Base-by-base conservation (phyloP, 64 coral and sea anemone genomes). In the Porites lutea region DNA sequence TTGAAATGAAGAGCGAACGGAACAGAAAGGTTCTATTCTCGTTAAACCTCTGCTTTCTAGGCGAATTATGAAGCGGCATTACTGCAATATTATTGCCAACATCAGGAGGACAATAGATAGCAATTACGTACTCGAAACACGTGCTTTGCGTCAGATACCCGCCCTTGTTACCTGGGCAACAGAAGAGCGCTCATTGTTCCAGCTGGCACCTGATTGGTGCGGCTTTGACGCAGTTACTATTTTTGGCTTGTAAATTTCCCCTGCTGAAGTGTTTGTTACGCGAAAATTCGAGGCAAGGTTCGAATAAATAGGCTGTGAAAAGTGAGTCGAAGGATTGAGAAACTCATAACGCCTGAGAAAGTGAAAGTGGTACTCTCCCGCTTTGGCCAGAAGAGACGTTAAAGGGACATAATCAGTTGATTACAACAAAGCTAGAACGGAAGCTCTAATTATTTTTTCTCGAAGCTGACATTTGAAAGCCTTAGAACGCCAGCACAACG, bases 101-200 rank as follows among this genome's bases (percentile, higher is more conserved):
- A 60, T 8, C 12, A 57, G 3, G 71, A 12, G 62, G 15, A 44
- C 27, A 48, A 78, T 54, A 19, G 12, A 69, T 63, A 52, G 81
- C 78, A 0, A 84, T 84, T 84, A 65, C 81, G 81, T 47, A 20
- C 11, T 84, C 61, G 0, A 84, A 84, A 84, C 81, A 69, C 81
- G 81, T 84, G 81, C 52, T 19, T 84, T 84, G 81, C 81, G 81
- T 84, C 81, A 84, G 81, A 84, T 68, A 68, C 53, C 45, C 91
- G 60, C 91, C 91, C 79, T 79, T 37, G 91, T 87, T 79, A 48
- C 91, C 91, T 58, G 21, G 57, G 91, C 6, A 47, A 93, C 82
- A 2, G 0, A 48, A 68, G 44, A 82, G 7, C 3, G 47, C 44
- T 5, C 47, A 45, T 87, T 93, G 82, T 87, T 55, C 49, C 0